Evolutionary conservation across 2,797 vertebrate species (phyloP).

Genomic region (Macropus fuliginosus): DNA sequence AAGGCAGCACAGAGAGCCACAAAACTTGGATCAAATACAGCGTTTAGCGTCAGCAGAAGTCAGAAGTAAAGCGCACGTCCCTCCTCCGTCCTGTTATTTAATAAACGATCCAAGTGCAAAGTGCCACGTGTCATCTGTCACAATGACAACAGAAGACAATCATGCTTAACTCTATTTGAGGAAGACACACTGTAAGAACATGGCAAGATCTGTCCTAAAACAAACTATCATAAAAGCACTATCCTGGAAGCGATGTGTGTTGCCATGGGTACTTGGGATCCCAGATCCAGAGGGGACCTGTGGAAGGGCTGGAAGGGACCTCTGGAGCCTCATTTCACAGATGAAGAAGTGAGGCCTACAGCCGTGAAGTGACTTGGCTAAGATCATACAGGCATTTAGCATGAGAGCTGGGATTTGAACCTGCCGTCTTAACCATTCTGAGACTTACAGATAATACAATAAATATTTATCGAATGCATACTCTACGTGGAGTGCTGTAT

Average conservation of each 20-base stretch:
- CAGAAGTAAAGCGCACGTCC: neutral
- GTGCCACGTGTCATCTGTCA: neutral
- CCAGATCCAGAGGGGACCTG: neutral
- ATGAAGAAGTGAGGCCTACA: neutral
- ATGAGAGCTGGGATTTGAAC: neutral
- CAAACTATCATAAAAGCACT: too few species aligned
- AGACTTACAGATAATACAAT: neutral
- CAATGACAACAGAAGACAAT: neutral
- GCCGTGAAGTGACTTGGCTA: neutral
- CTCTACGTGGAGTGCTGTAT: neutral
- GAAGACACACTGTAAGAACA: neutral
- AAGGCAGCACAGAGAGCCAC: neutral
- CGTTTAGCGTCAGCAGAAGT: fast-evolving
- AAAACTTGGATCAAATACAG: neutral
- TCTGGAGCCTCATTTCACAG: neutral
- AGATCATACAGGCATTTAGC: neutral
- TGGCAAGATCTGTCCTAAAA: neutral
- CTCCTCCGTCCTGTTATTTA: neutral
- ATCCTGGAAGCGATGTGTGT: neutral
- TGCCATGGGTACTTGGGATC: neutral
- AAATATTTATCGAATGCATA: neutral
- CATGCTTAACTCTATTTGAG: neutral
- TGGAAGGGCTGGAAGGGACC: neutral
- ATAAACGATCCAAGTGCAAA: neutral
- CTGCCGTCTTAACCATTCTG: neutral